Evolutionary conservation across 2,113 vertebrate species (phyloP).

Genomic region (Clinocottus analis): DNA sequence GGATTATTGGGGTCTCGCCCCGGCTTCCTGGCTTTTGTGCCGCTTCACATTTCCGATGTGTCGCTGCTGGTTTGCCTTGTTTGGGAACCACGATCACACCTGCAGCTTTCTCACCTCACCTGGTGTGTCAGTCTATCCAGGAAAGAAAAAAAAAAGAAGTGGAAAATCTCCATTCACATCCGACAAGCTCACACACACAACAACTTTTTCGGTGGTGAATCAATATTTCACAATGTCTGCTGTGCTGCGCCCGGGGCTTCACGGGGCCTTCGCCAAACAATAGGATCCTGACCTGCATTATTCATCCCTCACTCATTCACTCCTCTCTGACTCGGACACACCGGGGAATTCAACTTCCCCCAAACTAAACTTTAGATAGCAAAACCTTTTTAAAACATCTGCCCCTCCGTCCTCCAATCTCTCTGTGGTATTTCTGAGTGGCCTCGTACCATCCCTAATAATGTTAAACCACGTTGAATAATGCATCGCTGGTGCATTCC

Average conservation of each 20-base stretch:
- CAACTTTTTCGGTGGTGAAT: conserved; percentile 71
- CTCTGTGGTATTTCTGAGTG: conserved; percentile 26
- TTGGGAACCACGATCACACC: neutral
- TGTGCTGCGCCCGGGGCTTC: conserved; percentile 32
- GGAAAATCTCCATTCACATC: conserved; percentile 20
- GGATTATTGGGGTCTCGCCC: neutral
- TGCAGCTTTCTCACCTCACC: neutral
- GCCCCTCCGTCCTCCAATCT: conserved; percentile 18
- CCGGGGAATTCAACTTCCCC: conserved; percentile 59
- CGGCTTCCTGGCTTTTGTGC: neutral
- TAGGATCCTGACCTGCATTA: conserved; percentile 76
- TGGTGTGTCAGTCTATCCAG: neutral
- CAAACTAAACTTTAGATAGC: conserved; percentile 57
- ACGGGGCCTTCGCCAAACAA: conserved; percentile 68
- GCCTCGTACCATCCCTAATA: conserved; percentile 27
- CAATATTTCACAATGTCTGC: conserved; percentile 76
- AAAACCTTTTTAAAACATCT: conserved; percentile 57
- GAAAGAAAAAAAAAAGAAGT: too few species aligned
- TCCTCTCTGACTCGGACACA: conserved; percentile 45
- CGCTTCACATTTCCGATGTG: neutral
- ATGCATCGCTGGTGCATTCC: conserved; percentile 48
- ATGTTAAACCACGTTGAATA: conserved; percentile 56
- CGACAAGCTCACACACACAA: conserved; percentile 51
- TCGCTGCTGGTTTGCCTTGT: neutral
- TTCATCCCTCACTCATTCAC: conserved; percentile 71